Conservation (phyloP, 2,888 invertebrate species). For the Ptycholaimellus sp. region DNA sequence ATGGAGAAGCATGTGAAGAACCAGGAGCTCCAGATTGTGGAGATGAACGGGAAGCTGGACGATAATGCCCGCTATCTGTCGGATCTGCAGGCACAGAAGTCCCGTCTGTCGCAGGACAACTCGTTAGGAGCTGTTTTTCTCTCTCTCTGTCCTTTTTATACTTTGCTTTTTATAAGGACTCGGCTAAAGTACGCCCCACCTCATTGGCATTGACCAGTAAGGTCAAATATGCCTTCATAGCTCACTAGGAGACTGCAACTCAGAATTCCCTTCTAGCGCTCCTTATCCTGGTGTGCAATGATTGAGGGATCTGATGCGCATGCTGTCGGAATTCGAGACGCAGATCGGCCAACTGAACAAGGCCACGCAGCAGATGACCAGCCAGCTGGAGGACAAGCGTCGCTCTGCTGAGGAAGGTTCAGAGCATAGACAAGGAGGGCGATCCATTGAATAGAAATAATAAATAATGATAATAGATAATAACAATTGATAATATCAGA, state of each 20-base stretch:
- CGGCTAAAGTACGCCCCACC: no score
- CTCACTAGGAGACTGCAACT: no score
- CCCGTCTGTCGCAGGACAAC: slow-evolving; percentile 67
- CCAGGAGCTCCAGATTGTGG: slow-evolving; percentile 45
- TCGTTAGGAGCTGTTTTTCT: not conserved
- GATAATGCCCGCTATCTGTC: slow-evolving; percentile 53
- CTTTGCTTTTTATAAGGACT: not conserved
- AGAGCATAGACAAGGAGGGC: slow-evolving; percentile 11
- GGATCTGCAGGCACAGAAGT: slow-evolving; percentile 1
- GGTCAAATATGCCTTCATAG: no score
- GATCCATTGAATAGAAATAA: no score
- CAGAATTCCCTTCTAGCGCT: no score
- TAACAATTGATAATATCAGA: not conserved
- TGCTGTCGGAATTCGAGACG: slow-evolving; percentile 44
- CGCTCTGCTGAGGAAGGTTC: slow-evolving; percentile 81
- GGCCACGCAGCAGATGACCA: slow-evolving; percentile 34
- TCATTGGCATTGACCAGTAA: no score
- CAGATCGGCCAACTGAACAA: slow-evolving; percentile 86
- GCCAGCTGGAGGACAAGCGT: slow-evolving; percentile 63
- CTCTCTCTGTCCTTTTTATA: not conserved
- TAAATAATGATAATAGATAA: not conserved
- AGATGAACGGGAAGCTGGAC: slow-evolving; percentile 80
- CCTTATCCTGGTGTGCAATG: no score
- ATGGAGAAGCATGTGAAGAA: slow-evolving; percentile 19
- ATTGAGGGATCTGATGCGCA: no score